Conservation (phyloP, 2,113 vertebrate genomes). For the Setophaga petechia region DNA sequence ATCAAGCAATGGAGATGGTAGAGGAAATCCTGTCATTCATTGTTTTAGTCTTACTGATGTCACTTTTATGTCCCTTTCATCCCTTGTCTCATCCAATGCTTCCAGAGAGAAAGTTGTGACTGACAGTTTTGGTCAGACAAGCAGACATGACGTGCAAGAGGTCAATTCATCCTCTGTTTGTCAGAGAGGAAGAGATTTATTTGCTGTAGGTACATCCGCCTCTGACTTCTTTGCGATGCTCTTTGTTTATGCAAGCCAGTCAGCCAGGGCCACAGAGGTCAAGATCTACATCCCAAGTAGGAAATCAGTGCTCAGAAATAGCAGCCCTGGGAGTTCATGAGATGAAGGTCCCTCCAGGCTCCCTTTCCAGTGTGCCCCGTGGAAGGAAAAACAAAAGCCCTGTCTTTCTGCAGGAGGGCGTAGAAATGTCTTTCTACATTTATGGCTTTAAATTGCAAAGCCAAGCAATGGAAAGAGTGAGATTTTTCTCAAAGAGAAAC, state of each 20-base stretch:
- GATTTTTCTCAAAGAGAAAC: too few relatives aligned
- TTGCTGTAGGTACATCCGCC: constrained; percentile 71
- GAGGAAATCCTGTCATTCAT: constrained; percentile 57
- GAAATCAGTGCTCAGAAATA: constrained; percentile 66
- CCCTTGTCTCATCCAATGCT: constrained; percentile 20
- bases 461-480: neutral
- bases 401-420: neutral
- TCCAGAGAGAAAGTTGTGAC: constrained; percentile 56
- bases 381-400: constrained; percentile 15
- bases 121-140: constrained; percentile 54
- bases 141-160: constrained; percentile 61
- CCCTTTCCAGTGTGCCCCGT: neutral
- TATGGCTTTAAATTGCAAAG: neutral
- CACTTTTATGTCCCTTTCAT: constrained; percentile 57
- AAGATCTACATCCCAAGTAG: constrained; percentile 68
- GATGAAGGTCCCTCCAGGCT: constrained; percentile 37
- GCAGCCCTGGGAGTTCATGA: constrained; percentile 48
- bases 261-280: constrained; percentile 20
- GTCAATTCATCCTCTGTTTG: constrained; percentile 63
- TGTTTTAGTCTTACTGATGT: constrained; percentile 49
- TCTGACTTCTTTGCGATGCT: constrained; percentile 53
- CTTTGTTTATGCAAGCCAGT: constrained; percentile 72
- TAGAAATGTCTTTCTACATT: neutral
- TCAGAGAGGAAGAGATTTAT: constrained; percentile 73
- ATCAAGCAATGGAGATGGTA: constrained; percentile 30